Evolutionary conservation across 2,113 vertebrate species (phyloP), one percentile per base, ranked within the genome.

Genomic region (Baryphthengus martii): DNA sequence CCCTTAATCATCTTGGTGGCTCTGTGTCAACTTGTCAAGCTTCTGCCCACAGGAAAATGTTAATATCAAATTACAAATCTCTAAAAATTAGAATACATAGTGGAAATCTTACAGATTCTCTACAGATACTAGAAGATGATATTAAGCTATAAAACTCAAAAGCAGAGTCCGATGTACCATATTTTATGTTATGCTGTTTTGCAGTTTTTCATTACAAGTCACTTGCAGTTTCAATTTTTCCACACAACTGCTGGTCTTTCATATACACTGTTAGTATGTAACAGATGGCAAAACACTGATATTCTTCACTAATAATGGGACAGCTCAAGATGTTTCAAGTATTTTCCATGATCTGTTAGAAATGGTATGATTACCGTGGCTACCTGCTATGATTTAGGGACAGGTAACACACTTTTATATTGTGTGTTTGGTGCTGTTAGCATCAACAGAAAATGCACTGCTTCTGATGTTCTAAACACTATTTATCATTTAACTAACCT

Each of bases 261-360:
- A 77, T 31, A 71, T 12, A 66, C 67, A 42, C 12, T 55, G 37
- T 9, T 76, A 63, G 37, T 31, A 18, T 8, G 11, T 49, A 95
- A 85, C 95, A 95, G 94, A 95, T 92, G 94, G 94, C 77, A 52
- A 90, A 95, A 77, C 31, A 42, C 0, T 88, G 90, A 78, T 84
- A 59, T 23, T 75, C 61, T 71, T 93, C 76, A 45, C 81, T 75
- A 86, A 72, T 39, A 71, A 89, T 55, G 63, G 89, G 35, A 76
- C 13, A 71, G 49, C 26, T 78, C 89, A 74, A 61, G 7, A 81
- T 2, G 49, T 63, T 68, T 89, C 18, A 52, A 74, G 39, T 62
- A 55, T 62, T 58, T 86, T 55, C 75, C 88, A 88, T 20, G 71
- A 88, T 78, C 79, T 79, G 53, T 3, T 95, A 73, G 47, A 67